Conservation (phyloP, 2,888 invertebrate genomes). For the Drosophila subquinaria region DNA sequence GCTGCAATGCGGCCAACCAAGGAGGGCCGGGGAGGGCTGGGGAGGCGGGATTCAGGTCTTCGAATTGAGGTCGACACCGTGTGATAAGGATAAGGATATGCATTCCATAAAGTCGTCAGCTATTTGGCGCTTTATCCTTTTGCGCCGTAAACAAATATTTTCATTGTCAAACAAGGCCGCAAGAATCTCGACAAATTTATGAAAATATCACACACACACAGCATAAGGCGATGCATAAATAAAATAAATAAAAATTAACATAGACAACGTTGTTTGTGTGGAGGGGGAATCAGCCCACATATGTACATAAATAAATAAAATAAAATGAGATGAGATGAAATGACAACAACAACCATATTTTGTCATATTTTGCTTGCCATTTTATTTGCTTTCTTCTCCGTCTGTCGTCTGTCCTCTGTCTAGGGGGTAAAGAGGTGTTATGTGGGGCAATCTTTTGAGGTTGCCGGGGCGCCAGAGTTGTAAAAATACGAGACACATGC, state of each 20-base stretch:
- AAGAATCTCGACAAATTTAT: constrained; percentile 52
- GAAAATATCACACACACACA: constrained; percentile 34
- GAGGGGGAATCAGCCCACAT: constrained; percentile 11
- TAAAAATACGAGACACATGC: constrained; percentile 73
- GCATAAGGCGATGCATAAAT: constrained; percentile 59
- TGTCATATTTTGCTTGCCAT: constrained; percentile 59
- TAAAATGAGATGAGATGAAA: constrained; percentile 36
- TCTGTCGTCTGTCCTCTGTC: background rate
- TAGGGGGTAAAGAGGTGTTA: constrained; percentile 1
- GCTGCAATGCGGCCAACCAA: constrained; percentile 12
- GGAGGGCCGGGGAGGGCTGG: too few species aligned
- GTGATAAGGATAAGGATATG: background rate
- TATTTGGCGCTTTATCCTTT: constrained; percentile 27
- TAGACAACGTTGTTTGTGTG: constrained; percentile 59
- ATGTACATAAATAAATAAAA: constrained; percentile 49
- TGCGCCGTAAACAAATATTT: constrained; percentile 60
- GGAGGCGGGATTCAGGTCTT: background rate
- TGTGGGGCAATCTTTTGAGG: constrained; percentile 13
- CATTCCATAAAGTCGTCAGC: constrained; percentile 8
- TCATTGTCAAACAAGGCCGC: constrained; percentile 54
- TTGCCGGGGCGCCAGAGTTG: constrained; percentile 32
- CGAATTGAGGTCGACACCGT: background rate
- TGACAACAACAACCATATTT: constrained; percentile 39
- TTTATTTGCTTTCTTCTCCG: constrained; percentile 61
- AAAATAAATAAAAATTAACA: constrained; percentile 80